These are phyloP conservation scores for Canis aureus DNA, from an alignment of 2,113 vertebrate species.

Conservation along the genomic window DNA sequence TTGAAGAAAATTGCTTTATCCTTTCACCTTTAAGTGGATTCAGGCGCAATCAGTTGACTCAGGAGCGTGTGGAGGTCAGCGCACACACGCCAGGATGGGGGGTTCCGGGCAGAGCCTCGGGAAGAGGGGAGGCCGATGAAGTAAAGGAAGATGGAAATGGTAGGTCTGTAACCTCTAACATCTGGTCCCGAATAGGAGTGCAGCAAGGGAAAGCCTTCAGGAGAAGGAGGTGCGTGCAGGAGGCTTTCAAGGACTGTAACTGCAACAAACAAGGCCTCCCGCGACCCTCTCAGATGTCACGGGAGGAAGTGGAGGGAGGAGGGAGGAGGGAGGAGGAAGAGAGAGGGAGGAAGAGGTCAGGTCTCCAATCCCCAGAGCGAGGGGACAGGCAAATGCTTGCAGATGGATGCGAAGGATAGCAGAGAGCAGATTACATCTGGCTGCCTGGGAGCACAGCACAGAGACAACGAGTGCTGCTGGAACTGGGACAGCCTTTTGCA, in stretches of 20 bases:
- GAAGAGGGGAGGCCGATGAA: slow-evolving; percentile 49
- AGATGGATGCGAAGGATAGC: slow-evolving; percentile 82
- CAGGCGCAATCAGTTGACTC: slow-evolving; percentile 86
- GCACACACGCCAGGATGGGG: slow-evolving; percentile 76
- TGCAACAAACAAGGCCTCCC: slow-evolving; percentile 81
- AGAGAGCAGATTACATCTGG: slow-evolving; percentile 77
- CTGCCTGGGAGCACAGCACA: slow-evolving; percentile 45
- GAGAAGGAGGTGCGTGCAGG: slow-evolving; percentile 51
- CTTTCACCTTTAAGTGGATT: slow-evolving; percentile 89
- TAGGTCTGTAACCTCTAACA: slow-evolving; percentile 84
- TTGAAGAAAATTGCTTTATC: slow-evolving; percentile 87
- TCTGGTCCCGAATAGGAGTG: slow-evolving; percentile 83
- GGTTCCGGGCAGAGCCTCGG: not conserved
- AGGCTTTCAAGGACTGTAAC: slow-evolving; percentile 64
- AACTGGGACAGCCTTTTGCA: slow-evolving; percentile 73
- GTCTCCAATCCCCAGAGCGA: slow-evolving; percentile 80
- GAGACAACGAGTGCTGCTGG: slow-evolving; percentile 68
- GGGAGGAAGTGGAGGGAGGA: slow-evolving; percentile 82
- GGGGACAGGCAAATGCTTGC: slow-evolving; percentile 87
- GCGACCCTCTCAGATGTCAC: slow-evolving; percentile 83
- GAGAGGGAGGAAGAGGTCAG: slow-evolving; percentile 87
- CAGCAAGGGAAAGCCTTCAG: not conserved
- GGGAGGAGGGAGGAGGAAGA: slow-evolving; percentile 83
- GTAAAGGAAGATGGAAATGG: slow-evolving; percentile 77
- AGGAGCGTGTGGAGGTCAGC: slow-evolving; percentile 85